Evolutionary conservation across 2,797 vertebrate species (phyloP).

Genomic region (Bucorvus abyssinicus): DNA sequence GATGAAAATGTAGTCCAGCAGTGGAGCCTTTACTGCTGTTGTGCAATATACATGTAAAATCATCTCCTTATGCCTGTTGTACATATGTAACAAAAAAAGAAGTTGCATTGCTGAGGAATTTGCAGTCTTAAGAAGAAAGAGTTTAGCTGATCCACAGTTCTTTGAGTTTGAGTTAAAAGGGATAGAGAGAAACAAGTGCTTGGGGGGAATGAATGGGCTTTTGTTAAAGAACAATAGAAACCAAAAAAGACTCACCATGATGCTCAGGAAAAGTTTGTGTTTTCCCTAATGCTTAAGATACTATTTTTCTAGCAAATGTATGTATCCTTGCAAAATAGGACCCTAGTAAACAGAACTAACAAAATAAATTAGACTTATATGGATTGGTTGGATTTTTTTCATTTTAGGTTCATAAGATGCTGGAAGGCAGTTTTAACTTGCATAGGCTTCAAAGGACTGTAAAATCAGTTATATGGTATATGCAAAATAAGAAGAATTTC

Average conservation of each 20-base stretch:
- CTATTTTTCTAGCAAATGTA: not conserved
- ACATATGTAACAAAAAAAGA: not conserved
- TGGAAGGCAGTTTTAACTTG: constrained; percentile 9
- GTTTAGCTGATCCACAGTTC: not conserved
- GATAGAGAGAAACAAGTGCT: not conserved
- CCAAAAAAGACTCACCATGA: not conserved
- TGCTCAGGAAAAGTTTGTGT: not conserved
- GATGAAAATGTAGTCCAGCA: not conserved
- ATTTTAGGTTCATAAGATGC: not conserved
- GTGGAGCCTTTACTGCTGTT: not conserved
- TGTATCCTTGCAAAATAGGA: not conserved
- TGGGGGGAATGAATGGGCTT: not conserved
- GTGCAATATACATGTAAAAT: not conserved
- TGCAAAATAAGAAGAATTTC: constrained; percentile 49
- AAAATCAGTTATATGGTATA: not conserved
- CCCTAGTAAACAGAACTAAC: not conserved
- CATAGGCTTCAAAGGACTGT: constrained; percentile 13
- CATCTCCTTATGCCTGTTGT: not conserved
- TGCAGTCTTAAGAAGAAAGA: not conserved
- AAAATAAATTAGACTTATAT: not conserved
- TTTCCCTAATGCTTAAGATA: not conserved
- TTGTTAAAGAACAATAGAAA: not conserved
- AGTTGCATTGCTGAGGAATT: not conserved
- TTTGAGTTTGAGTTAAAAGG: not conserved
- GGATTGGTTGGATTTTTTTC: not conserved